phyloP scores from a whole-genome alignment of 2,888 invertebrate species.

The Microchrysa polita region DNA sequence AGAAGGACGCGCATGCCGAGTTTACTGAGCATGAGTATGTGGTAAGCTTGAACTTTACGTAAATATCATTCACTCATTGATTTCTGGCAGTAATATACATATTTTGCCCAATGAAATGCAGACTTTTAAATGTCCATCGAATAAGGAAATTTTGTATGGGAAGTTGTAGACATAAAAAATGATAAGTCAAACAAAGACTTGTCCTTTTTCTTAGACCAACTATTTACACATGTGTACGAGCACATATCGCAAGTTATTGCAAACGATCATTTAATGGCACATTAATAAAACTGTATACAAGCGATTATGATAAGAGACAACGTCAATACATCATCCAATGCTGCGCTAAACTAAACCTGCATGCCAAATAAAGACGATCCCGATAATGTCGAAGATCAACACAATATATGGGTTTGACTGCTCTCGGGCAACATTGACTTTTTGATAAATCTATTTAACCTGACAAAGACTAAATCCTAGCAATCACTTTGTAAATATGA shows the following conservation, averaged over 20 bases:
- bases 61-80: too few relatives aligned
- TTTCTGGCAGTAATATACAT: too few relatives aligned
- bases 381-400: conserved; percentile 15
- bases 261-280: conserved; percentile 28
- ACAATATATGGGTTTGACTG: neutral
- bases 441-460: conserved; percentile 35
- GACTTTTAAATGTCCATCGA: too few relatives aligned
- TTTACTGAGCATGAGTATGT: too few relatives aligned
- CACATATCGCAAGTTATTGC: neutral
- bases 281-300: conserved; percentile 21
- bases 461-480: conserved; percentile 8
- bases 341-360: neutral
- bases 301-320: conserved; percentile 21
- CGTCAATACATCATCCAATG: neutral
- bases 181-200: too few relatives aligned
- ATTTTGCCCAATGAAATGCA: too few relatives aligned
- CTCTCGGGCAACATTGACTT: conserved; percentile 13
- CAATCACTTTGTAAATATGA: conserved; percentile 40
- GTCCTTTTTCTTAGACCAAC: too few relatives aligned
- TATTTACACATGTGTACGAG: too few relatives aligned
- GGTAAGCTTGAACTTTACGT: too few relatives aligned
- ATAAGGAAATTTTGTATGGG: too few relatives aligned
- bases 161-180: too few relatives aligned
- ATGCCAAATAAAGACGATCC: neutral
- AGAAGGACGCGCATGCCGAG: conserved; percentile 33